Conservation (phyloP, 2,113 vertebrate genomes). For the Lepus americanus region DNA sequence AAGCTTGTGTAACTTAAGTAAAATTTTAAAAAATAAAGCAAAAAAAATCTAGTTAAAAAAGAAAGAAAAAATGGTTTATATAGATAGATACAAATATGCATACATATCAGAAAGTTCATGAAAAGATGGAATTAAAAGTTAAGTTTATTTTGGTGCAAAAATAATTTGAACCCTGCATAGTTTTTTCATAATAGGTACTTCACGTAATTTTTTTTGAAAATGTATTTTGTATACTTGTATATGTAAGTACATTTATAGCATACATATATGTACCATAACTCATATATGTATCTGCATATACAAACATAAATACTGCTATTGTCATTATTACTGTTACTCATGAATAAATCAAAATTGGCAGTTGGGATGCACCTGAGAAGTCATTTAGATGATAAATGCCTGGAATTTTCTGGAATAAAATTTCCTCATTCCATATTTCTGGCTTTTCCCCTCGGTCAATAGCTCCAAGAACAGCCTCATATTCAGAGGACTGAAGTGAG, state of each 20-base stretch:
- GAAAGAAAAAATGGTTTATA: too few species aligned
- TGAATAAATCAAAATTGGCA: conserved; percentile 35
- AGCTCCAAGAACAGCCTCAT: conserved; percentile 61
- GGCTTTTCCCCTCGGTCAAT: not conserved
- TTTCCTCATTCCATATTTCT: not conserved
- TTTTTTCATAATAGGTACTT: too few species aligned
- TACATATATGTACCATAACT: not conserved
- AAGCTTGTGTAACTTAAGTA: too few species aligned
- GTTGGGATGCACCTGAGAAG: conserved; percentile 22
- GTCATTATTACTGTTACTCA: not conserved
- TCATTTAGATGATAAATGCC: not conserved
- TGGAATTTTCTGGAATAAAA: not conserved
- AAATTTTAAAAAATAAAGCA: too few species aligned
- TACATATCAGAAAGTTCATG: too few species aligned
- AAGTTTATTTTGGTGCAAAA: too few species aligned
- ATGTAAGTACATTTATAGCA: not conserved
- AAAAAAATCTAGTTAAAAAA: too few species aligned
- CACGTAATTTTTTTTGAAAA: too few species aligned
- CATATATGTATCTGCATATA: not conserved
- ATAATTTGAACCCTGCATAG: too few species aligned
- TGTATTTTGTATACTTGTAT: not conserved
- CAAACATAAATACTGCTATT: not conserved
- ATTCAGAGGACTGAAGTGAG: conserved; percentile 76
- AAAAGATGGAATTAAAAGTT: too few species aligned
- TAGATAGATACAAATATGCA: too few species aligned